Percentiles rank a stretch among this genome's conserved stretches.
phyloP scores from a whole-genome alignment of 2,888 invertebrate genomes.

The Diogma glabrata region DNA sequence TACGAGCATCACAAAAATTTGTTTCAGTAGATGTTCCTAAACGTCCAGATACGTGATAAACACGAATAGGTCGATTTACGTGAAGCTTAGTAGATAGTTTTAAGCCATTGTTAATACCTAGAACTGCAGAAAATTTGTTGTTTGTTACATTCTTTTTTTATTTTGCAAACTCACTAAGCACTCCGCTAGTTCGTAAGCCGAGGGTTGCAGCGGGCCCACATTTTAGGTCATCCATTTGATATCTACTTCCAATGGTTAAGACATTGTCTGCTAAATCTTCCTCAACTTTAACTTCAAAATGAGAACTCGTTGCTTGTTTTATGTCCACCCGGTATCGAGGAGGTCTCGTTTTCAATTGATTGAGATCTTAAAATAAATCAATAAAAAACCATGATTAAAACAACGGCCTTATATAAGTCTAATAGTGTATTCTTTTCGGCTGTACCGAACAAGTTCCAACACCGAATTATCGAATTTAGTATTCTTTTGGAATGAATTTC shows the following conservation, averaged over 20 bases:
- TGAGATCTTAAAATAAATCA: too few relatives aligned
- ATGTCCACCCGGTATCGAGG: constrained; percentile 48
- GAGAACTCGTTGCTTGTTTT: constrained; percentile 29
- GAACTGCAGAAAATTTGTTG: constrained; percentile 40
- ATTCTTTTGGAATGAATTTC: too few relatives aligned
- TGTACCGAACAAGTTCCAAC: too few relatives aligned
- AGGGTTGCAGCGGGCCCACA: constrained; percentile 48
- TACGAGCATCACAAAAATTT: constrained; percentile 56
- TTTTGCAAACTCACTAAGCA: constrained; percentile 61
- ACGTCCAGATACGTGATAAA: constrained; percentile 61
- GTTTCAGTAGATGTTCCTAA: constrained; percentile 68
- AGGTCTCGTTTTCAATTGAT: constrained; percentile 51
- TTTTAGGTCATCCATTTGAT: constrained; percentile 53
- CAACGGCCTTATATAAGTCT: too few relatives aligned
- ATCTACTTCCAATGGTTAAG: constrained; percentile 59
- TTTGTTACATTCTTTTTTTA: background rate
- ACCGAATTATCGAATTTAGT: too few relatives aligned
- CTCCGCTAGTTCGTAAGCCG: constrained; percentile 57
- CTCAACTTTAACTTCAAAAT: constrained; percentile 22
- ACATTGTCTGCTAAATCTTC: constrained; percentile 64
- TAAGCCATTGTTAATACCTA: constrained; percentile 61
- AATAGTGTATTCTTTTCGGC: too few relatives aligned
- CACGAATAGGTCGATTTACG: constrained; percentile 49
- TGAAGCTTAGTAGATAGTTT: constrained; percentile 43
- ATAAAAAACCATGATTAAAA: too few relatives aligned